Base-by-base conservation (phyloP, 2,888 invertebrate genomes). In the Strigamia maritima region DNA sequence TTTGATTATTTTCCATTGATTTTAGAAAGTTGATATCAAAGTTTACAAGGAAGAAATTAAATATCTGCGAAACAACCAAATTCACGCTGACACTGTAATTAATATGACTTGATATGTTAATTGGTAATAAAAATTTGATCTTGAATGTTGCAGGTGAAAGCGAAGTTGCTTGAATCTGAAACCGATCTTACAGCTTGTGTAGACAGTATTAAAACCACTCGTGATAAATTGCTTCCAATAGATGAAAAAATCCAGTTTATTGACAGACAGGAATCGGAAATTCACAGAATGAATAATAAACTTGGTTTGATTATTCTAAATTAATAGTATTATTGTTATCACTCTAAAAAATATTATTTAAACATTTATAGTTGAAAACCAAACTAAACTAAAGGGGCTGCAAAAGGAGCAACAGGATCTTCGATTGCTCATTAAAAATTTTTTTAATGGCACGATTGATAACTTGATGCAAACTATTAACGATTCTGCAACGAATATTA, bases 151-250 rank as follows among this genome's bases (percentile, higher is more conserved):
- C n/a, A 77, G 77, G 44, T 49, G 3, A 77, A 24, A 49, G 14
- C 14, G 8, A 77, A 77, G n/a, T 24, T 77, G 19, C 12, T 22
- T 12, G 77, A 77, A 77, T 24, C 28, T 24, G 77, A 77, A 49
- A 49, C 54, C 2, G 22, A 16, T 38, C 22, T 77, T 26, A n/a
- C 40, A 44, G 28, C 49, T n/a, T 44, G 40, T 12, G 6, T 4
- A 16, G 77, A 77, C 24, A 40, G 40, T 14, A 49, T 77, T 28
- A 77, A 77, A 26, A 77, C 3, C 12, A 54, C 28, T 24, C 12
- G 49, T 19, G 77, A 44, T 2, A 77, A 77, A 22, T 26, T 77
- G 44, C 6, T 14, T 2, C 77, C 77, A 22, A 22, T 77, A n/a
- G 49, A 77, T 26, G 24, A 40, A 54, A 44, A 44, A 49, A 77